These are phyloP conservation scores for Phacellophora camtschatica DNA, from an alignment of 30 jellyfish, hydroid and myxozoan genomes.

Conservation along the genomic window DNA sequence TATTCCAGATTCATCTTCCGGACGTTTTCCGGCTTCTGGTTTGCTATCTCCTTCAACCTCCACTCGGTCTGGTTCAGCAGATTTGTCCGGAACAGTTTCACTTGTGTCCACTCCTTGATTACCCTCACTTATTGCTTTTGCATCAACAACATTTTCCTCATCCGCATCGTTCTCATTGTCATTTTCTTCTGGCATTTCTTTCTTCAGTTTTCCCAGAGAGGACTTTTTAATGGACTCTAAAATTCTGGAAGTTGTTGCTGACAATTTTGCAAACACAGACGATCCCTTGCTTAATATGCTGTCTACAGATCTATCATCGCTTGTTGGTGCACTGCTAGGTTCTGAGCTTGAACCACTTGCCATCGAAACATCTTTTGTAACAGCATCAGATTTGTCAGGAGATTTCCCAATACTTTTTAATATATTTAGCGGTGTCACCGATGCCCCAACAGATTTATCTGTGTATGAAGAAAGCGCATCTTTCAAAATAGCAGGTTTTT, in stretches of 20 bases:
- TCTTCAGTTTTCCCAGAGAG: background rate
- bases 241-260: conserved; percentile 26
- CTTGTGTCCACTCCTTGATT: background rate
- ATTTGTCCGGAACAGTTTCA: background rate
- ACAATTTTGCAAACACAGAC: conserved; percentile 17
- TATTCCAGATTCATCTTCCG: background rate
- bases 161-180: background rate
- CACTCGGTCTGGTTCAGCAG: too few relatives aligned
- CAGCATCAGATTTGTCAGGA: background rate
- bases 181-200: background rate
- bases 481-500: background rate
- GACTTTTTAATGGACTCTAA: conserved; percentile 14
- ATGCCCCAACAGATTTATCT: background rate
- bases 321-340: background rate
- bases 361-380: background rate
- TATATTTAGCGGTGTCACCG: background rate
- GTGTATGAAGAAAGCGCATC: background rate
- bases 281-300: background rate
- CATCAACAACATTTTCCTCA: background rate
- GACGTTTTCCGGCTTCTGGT: background rate
- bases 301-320: background rate
- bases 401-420: background rate
- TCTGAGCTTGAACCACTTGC: background rate
- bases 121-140: too few relatives aligned
- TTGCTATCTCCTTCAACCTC: background rate